A percentile compares a stretch with the other conserved stretches of the same genome.
Evolutionary conservation across 2,888 invertebrate genomes (phyloP).

Genomic region (Rugalucina vietnamica): DNA sequence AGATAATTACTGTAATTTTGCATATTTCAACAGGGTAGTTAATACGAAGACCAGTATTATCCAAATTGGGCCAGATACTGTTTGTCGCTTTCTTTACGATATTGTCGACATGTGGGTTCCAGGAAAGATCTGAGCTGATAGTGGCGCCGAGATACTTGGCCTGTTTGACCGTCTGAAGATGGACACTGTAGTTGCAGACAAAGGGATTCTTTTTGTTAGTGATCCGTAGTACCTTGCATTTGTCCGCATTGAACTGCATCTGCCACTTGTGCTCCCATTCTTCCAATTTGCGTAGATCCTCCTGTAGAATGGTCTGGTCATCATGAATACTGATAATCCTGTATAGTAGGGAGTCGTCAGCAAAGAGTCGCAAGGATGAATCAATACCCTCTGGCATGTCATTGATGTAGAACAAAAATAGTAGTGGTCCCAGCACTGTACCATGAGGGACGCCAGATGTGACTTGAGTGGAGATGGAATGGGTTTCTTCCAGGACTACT

Average conservation of each 20-base stretch:
- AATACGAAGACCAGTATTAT: no score
- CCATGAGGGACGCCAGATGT: neutral
- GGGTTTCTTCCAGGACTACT: neutral
- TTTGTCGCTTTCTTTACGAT: neutral
- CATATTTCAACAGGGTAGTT: no score
- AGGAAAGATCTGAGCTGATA: neutral
- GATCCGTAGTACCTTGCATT: neutral
- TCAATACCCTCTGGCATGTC: neutral
- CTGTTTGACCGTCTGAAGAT: neutral
- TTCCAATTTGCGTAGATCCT: neutral
- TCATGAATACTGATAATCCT: neutral
- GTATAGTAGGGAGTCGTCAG: neutral
- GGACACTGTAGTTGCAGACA: neutral
- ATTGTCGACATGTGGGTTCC: neutral
- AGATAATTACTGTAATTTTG: no score
- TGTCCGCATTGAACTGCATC: neutral
- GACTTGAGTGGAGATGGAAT: neutral
- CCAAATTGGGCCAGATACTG: no score
- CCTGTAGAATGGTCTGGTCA: neutral
- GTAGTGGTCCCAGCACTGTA: neutral
- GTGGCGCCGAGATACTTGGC: neutral
- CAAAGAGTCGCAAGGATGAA: neutral
- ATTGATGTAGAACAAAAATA: neutral
- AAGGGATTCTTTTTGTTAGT: neutral
- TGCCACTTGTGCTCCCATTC: neutral